Base-by-base conservation (phyloP, 2,113 vertebrate species). In the Trichechus manatus region DNA sequence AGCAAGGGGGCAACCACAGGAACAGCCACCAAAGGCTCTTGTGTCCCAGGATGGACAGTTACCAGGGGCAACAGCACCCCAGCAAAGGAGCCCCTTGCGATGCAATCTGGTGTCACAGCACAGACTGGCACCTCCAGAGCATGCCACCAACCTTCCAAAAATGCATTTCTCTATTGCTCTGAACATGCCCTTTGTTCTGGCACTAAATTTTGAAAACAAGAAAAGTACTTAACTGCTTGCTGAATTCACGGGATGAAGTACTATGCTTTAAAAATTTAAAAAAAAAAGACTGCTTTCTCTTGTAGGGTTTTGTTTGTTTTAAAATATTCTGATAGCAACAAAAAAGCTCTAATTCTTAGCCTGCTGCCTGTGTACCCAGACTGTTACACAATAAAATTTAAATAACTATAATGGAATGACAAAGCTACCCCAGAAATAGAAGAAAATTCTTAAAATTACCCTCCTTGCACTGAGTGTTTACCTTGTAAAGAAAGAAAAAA, bases 371-470 rank as follows among this genome's bases (percentile, higher is more conserved):
- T 96, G 91, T 97, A 95, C 84, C 61, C 77, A 96, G 89, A 70
- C 79, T 96, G 47, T 81, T 70, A 89, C 15, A 47, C n/a, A 74
- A 15, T 44, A 87, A 47, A 8, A 20, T 88, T 93, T 77, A 93
- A 96, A 88, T 95, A 94, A 90, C 89, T 95, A 59, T 59, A 88
- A 91, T 59, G 95, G 77, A 96, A 93, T 33, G 66, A 79, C 56
- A 94, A 93, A 96, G 33, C 89, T 93, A 84, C 15, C 87, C 75
- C 87, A 72, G 50, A 97, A 97, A 93, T 94, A 94, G 84, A 81
- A 91, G 78, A 86, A 97, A 96, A 97, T 93, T 87, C 80, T 74
- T 74, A 77, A 97, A 97, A 94, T 93, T 89, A 68, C 23, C 47
- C 61, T 93, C 44, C 20, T 77, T 80, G 31, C 50, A 78, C 56